Evolutionary conservation across 2,113 vertebrate genomes (phyloP).

Genomic region (Emydocephalus ijimae): DNA sequence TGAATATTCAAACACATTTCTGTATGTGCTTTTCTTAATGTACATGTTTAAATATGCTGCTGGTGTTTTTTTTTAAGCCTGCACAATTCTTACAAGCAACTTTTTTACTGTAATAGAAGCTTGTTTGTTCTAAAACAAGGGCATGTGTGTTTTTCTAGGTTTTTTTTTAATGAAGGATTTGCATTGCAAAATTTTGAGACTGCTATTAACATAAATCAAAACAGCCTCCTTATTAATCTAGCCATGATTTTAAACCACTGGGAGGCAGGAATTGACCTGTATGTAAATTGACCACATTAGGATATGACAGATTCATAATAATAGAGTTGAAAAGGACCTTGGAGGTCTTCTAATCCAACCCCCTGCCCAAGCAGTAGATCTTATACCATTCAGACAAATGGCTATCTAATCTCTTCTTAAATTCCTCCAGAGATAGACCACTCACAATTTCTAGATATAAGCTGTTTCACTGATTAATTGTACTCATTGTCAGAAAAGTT

Average conservation of each 20-base stretch:
- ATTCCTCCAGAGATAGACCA: neutral
- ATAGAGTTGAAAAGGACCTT: neutral
- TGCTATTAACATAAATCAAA: neutral
- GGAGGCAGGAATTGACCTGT: neutral
- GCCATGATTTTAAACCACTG: neutral
- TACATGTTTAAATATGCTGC: neutral
- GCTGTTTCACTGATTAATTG: neutral
- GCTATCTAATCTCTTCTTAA: neutral
- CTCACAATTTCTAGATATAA: neutral
- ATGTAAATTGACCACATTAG: neutral
- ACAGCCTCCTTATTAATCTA: neutral
- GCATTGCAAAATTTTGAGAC: neutral
- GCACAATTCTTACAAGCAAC: neutral
- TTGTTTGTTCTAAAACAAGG: neutral
- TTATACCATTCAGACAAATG: neutral
- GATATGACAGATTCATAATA: neutral
- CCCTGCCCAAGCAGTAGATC: neutral
- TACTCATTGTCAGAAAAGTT: neutral
- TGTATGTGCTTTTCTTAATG: neutral
- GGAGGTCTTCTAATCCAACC: neutral
- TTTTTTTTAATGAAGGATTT: neutral
- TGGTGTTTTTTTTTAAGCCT: neutral
- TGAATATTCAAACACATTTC: neutral
- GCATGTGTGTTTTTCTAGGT: neutral
- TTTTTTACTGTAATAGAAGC: neutral